A percentile compares a stretch with the other conserved stretches of the same genome.
These are phyloP conservation scores for Condylostylus longicornis DNA, from an alignment of 1,140 invertebrate species.

Conservation along the genomic window DNA sequence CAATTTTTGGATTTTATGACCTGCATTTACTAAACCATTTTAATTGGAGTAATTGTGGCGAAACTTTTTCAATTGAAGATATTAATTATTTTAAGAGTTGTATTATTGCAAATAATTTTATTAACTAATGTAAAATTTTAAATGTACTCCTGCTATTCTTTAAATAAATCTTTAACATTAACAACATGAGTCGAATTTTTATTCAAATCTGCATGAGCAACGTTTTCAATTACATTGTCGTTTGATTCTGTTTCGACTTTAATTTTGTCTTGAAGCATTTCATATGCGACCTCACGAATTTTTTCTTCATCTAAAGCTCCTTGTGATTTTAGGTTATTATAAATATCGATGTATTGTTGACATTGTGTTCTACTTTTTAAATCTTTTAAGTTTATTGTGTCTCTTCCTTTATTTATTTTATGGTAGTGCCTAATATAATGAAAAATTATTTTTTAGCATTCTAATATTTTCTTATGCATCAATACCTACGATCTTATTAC, in stretches of 20 bases:
- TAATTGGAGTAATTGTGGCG: too few species aligned
- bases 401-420: constrained; percentile 36
- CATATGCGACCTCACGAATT: constrained; percentile 32
- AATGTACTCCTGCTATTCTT: background rate
- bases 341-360: constrained; percentile 43
- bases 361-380: constrained; percentile 35
- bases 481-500: constrained; percentile 61
- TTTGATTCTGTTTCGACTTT: constrained; percentile 13
- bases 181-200: constrained; percentile 6
- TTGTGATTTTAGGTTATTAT: constrained; percentile 37
- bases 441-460: background rate
- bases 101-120: too few species aligned
- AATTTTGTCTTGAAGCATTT: constrained; percentile 30
- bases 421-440: constrained; percentile 44
- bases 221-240: background rate
- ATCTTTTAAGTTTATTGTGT: constrained; percentile 35
- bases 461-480: background rate
- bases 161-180: constrained; percentile 17
- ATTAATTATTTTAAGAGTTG: too few species aligned
- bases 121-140: too few species aligned
- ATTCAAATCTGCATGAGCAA: background rate
- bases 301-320: constrained; percentile 34
- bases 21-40: too few species aligned
- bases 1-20: too few species aligned
- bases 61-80: too few species aligned